Base-by-base conservation (phyloP, 64 coral and sea anemone genomes). In the Actinia equina region DNA sequence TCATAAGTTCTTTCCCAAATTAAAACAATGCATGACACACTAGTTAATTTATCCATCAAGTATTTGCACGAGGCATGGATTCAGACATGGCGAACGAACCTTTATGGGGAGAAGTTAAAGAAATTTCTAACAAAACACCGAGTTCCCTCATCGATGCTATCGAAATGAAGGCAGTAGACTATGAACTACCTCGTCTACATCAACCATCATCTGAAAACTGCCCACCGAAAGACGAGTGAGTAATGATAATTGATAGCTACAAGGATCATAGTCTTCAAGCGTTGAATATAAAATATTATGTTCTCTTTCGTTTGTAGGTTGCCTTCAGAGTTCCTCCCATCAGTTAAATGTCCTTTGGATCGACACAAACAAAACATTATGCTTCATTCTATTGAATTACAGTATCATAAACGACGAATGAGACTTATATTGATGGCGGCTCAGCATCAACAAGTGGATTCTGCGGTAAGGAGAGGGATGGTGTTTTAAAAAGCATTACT, bases 341-440 rank as follows among this genome's bases (percentile, higher is more conserved):
- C 93, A 55, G 93, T 99, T 14, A 92, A 95, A 20, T 89, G 93
- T 17, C 97, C 97, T 14, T 63, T 91, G 23, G 97, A 99, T 44
- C 89, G 82, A 88, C 88, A 95, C 77, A 88, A 89, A 6, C 97
- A 99, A 84, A 99, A 99, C 54, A 8, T 92, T 51, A 87, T 95
- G 19, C 77, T 99, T 17, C 97, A 99, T 18, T 90, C 88, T 18
- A 99, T 99, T 84, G 97, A 99, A 77, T 44, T 99, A 41, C 93
- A 95, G 44, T 93, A 99, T 82, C 97, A 99, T 86, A 99, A 95
- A 44, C 85, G 97, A 80, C 83, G 93, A 22, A 99, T 99, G 97
- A 65, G 93, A 42, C 82, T 95, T n/a, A 91, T 99, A 85, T 59
- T 95, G 52, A 99, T 99, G 97, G 97, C 97, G 22, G 97, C 93